Conservation (phyloP, 2,888 invertebrate genomes). For the Dusona sp. region DNA sequence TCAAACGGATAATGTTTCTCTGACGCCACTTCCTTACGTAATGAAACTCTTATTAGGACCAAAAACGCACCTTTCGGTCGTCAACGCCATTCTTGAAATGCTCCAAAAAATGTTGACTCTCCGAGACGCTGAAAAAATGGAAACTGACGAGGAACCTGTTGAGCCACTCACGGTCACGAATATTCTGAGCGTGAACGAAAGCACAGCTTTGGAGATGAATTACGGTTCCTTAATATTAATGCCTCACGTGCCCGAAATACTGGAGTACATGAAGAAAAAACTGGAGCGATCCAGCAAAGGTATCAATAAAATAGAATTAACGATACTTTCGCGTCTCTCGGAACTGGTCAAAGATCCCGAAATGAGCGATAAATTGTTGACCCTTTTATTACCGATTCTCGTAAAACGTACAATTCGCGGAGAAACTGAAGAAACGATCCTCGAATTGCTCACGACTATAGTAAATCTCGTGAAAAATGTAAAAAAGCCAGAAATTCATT, state of each 20-base stretch:
- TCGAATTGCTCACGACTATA: conserved; percentile 90
- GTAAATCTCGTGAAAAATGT: conserved; percentile 91
- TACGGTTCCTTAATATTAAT: conserved; percentile 91
- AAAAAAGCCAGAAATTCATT: conserved; percentile 88
- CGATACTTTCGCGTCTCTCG: conserved; percentile 91
- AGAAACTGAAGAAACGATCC: conserved; percentile 89
- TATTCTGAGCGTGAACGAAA: conserved; percentile 71
- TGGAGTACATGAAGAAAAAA: conserved; percentile 89
- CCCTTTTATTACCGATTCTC: conserved; percentile 90
- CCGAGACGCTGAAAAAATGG: conserved; percentile 86
- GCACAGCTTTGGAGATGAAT: conserved; percentile 85
- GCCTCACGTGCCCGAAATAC: conserved; percentile 90
- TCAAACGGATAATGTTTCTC: conserved; percentile 83
- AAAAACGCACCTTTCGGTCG: conserved; percentile 89
- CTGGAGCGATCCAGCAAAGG: conserved; percentile 87
- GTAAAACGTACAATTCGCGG: conserved; percentile 88
- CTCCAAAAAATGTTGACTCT: conserved; percentile 90
- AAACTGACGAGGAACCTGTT: conserved; percentile 73
- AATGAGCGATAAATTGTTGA: conserved; percentile 89
- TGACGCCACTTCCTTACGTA: conserved; percentile 89
- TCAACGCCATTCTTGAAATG: conserved; percentile 90
- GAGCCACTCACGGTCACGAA: conserved; percentile 74
- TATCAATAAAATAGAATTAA: conserved; percentile 89
- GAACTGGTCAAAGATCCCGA: conserved; percentile 89
- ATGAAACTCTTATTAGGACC: conserved; percentile 90